These are phyloP conservation scores for Listronotus oregonensis DNA, from an alignment of 1,140 invertebrate species.

Conservation along the genomic window DNA sequence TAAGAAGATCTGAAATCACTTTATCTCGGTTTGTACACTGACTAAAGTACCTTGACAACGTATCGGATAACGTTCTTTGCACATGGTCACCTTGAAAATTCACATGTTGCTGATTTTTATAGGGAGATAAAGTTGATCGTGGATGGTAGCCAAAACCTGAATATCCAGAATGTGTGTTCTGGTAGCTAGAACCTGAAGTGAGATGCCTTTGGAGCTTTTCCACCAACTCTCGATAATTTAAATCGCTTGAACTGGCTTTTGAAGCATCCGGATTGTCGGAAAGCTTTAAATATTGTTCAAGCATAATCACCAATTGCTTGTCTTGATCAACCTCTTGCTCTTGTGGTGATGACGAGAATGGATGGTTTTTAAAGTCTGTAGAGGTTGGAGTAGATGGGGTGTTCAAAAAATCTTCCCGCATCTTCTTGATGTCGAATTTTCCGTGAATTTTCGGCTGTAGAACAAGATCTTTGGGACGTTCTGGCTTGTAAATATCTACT, in stretches of 20 bases:
- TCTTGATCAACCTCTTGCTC: constrained; percentile 60
- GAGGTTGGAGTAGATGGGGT: constrained; percentile 51
- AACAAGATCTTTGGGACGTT: constrained; percentile 59
- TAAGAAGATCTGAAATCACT: constrained; percentile 71
- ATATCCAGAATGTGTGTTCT: not conserved
- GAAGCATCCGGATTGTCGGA: constrained; percentile 49
- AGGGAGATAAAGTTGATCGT: constrained; percentile 33
- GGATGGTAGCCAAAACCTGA: not conserved
- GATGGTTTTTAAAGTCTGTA: constrained; percentile 25
- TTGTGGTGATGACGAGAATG: not conserved
- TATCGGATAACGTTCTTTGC: constrained; percentile 67
- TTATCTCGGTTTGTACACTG: constrained; percentile 68
- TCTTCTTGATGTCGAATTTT: constrained; percentile 68
- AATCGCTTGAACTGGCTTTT: constrained; percentile 56
- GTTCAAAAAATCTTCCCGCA: constrained; percentile 67
- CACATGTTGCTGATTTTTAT: constrained; percentile 36
- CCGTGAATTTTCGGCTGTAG: constrained; percentile 62
- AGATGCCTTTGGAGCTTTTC: constrained; percentile 69
- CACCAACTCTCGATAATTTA: constrained; percentile 68
- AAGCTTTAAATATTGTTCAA: constrained; percentile 67
- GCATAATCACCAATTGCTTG: constrained; percentile 65
- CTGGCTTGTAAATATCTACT: constrained; percentile 57
- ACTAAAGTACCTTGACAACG: constrained; percentile 68
- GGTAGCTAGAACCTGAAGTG: constrained; percentile 52
- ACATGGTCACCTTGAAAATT: constrained; percentile 62